These are phyloP conservation scores for Diplodus sargus DNA, from an alignment of 2,797 vertebrate genomes.

Conservation along the genomic window DNA sequence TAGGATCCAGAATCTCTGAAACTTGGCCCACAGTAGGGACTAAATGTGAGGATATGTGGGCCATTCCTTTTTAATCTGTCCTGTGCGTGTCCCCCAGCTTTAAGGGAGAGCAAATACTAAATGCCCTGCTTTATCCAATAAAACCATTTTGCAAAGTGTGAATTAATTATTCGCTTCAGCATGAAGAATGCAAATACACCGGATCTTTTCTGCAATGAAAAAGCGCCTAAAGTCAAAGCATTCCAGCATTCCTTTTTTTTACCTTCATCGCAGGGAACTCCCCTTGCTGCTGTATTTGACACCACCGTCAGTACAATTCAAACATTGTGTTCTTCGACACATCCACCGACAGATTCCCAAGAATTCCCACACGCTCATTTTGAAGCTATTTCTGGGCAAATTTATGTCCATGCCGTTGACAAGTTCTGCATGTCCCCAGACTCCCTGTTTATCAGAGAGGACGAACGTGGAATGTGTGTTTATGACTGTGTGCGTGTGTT, in stretches of 20 bases:
- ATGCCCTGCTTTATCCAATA: neutral
- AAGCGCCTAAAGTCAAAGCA: neutral
- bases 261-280: slow-evolving; percentile 51
- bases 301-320: neutral
- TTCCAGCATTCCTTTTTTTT: neutral
- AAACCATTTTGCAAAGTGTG: neutral
- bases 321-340: slow-evolving; percentile 8
- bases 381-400: slow-evolving; percentile 32
- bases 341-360: slow-evolving; percentile 18
- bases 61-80: neutral
- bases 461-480: slow-evolving; percentile 55
- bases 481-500: slow-evolving; percentile 20
- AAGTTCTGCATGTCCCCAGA: slow-evolving; percentile 39
- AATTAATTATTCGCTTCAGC: slow-evolving; percentile 8
- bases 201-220: neutral
- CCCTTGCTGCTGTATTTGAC: slow-evolving; percentile 3
- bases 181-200: neutral
- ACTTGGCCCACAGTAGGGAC: neutral
- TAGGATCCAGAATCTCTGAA: neutral
- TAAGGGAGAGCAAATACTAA: neutral
- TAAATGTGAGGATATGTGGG: neutral
- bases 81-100: neutral
- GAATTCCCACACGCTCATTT: slow-evolving; percentile 30
- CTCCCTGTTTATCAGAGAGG: slow-evolving; percentile 61
- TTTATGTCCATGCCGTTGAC: slow-evolving; percentile 18